Conservation (phyloP, 2,888 invertebrate species). For the Tetrapedia diversipes region DNA sequence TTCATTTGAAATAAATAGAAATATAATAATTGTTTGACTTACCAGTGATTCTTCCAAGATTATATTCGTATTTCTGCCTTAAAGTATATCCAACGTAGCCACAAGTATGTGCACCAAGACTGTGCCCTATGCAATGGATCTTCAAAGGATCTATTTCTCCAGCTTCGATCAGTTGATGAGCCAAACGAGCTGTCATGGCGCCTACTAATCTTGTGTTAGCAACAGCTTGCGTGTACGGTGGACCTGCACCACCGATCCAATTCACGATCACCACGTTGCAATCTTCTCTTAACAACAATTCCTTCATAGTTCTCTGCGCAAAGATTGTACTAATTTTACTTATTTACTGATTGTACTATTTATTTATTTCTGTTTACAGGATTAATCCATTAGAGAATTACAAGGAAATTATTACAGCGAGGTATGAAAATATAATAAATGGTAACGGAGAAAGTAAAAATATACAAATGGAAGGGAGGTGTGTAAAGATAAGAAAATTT, state of each 20-base stretch:
- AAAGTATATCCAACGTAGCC: constrained; percentile 93
- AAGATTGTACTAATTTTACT: too few relatives aligned
- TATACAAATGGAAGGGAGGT: too few relatives aligned
- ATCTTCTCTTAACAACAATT: constrained; percentile 88
- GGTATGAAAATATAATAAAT: too few relatives aligned
- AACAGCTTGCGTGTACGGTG: constrained; percentile 96
- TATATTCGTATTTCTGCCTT: constrained; percentile 85
- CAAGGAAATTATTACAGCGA: too few relatives aligned
- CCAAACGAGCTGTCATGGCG: constrained; percentile 91
- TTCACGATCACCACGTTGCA: constrained; percentile 92
- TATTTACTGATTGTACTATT: too few relatives aligned
- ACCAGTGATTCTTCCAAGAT: constrained; percentile 92
- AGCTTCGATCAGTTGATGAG: constrained; percentile 82
- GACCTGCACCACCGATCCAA: constrained; percentile 93
- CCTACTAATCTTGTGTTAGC: constrained; percentile 95
- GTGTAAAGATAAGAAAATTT: too few relatives aligned
- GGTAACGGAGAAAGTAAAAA: too few relatives aligned
- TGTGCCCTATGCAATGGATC: constrained; percentile 94
- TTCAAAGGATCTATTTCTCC: constrained; percentile 84
- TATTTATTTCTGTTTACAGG: too few relatives aligned
- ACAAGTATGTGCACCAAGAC: constrained; percentile 92
- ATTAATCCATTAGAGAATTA: too few relatives aligned
- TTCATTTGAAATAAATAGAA: too few relatives aligned
- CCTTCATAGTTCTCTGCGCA: constrained; percentile 87
- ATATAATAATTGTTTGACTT: constrained; percentile 30